Evolutionary conservation across 2,888 invertebrate species (phyloP).

Genomic region (Villa cingulata): DNA sequence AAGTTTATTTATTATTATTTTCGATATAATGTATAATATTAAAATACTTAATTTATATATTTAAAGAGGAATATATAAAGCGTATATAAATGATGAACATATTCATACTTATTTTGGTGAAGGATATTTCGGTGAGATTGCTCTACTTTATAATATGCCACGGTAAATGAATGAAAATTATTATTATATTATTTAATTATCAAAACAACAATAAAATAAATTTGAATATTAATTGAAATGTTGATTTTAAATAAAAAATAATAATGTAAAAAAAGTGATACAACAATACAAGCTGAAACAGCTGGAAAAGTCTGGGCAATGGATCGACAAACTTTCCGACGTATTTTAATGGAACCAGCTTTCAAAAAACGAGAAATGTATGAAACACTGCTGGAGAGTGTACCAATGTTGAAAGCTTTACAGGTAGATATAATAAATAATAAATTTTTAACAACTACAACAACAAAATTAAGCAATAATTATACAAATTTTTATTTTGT

Average conservation of each 20-base stretch:
- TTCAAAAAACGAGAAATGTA: slow-evolving; percentile 98
- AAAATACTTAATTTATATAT: neutral
- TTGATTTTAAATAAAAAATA: neutral
- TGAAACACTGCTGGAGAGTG: slow-evolving; percentile 82
- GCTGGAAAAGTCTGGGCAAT: slow-evolving; percentile 93
- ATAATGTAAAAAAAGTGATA: slow-evolving; percentile 46
- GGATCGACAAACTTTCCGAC: slow-evolving; percentile 93
- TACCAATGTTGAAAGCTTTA: slow-evolving; percentile 89
- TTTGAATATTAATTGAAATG: neutral
- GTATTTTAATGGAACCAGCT: slow-evolving; percentile 91
- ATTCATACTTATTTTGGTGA: slow-evolving; percentile 82
- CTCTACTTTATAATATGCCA: slow-evolving; percentile 96
- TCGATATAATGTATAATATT: neutral
- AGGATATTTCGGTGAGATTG: slow-evolving; percentile 93
- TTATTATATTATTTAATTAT: neutral
- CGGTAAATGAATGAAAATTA: slow-evolving; percentile 33
- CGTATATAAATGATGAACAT: slow-evolving; percentile 52
- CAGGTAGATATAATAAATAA: slow-evolving; percentile 65
- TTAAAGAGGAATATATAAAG: slow-evolving; percentile 63
- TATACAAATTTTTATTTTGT: slow-evolving; percentile 16
- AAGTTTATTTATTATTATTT: slow-evolving; percentile 24
- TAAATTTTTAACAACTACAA: neutral
- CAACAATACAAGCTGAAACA: slow-evolving; percentile 74
- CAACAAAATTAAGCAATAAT: neutral
- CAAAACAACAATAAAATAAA: too few species aligned